Evolutionary conservation across 2,888 invertebrate species (phyloP), one percentile per base, ranked within the genome.

Genomic region (Hyles lineata): DNA sequence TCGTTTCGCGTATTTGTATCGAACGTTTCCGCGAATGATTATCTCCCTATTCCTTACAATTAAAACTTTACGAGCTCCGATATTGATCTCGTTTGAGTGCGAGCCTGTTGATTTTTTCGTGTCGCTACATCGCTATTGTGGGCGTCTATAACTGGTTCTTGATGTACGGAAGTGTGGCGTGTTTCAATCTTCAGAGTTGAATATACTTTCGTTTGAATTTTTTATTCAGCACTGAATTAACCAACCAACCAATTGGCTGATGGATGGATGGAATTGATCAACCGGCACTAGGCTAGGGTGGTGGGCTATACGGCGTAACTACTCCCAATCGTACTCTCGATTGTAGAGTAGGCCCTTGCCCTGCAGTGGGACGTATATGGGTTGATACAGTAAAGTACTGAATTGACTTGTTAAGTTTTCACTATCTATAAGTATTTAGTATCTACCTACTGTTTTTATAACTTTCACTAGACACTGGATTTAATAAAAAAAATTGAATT

Each of bases 41-140:
- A 78, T 62, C 58, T 72, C 62, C 62, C 72, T 72, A 71, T 71
- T 55, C 52, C 52, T 55, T 72, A 74, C 73, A 73, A 70, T 67
- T 69, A 74, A 72, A 70, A 21, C 17, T 76, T 80, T 77, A 82
- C 70, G 78, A 74, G 59, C 70, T 3, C 19, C 73, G 80, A 78
- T 79, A 76, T 55, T n/a, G 69, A 78, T 78, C 80, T 52, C 58
- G 70, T 74, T 76, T 55, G 74, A 59, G 75, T 35, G 58, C 35
- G 35, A 55, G 58, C 67, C 43, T 67, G 23, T 67, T 67, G 35
- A 35, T 72, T 58, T 72, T 72, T 67, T 70, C 61, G 60, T 62
- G 21, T 23, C n/a, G 21, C 25, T 58, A 72, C 50, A 29, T 62
- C 21, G 21, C 52, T 29, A 71, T 23, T 67, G 50, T 17, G 23